Evolutionary conservation across 1,140 invertebrate species (phyloP), one percentile per base, ranked within the genome.

Genomic region (Drosophila santomea): DNA sequence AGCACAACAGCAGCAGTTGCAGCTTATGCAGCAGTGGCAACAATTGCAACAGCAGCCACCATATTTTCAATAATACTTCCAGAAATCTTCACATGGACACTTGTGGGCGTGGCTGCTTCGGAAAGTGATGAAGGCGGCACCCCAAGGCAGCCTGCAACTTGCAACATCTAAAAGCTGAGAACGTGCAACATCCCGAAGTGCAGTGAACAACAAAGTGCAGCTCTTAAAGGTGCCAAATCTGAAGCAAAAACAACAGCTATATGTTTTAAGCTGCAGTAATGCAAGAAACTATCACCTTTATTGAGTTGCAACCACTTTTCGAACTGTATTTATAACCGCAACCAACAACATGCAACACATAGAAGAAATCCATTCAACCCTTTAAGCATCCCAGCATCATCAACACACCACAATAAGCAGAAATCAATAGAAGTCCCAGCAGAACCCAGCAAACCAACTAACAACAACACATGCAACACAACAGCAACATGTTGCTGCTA

Each of bases 21-120:
- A 48, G 28, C 28, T 8, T 32, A 32, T 28, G 41, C 76, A 84
- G 54, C 74, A 78, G 25, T 62, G 28, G 45, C 45, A 48, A 11
- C 64, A 56, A 36, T 63, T 74, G 39, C 61, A 74, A 51, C 52
- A 79, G 47, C 61, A 74, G 71, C 54, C 71, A 75, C 20, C 67
- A 66, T 45, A 74, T 61, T 78, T 72, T 47, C 36, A 58, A 83
- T 55, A 78, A 78, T 88, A 74, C 60, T 91, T 80, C 28, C 82
- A 91, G 90, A 91, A 91, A 85, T 47, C 79, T 76, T 54, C 85
- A 91, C 61, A 78, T 86, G 84, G 75, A 91, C 59, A 91, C 84
- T 43, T 91, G 85, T 86, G 90, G 90, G 81, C 90, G 90, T 89
- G 73, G 72, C 45, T 78, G 76, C 48, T 89, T 72, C 68, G 63